Base-by-base conservation (phyloP, 1,140 invertebrate genomes). In the Drosophila fuyamai region DNA sequence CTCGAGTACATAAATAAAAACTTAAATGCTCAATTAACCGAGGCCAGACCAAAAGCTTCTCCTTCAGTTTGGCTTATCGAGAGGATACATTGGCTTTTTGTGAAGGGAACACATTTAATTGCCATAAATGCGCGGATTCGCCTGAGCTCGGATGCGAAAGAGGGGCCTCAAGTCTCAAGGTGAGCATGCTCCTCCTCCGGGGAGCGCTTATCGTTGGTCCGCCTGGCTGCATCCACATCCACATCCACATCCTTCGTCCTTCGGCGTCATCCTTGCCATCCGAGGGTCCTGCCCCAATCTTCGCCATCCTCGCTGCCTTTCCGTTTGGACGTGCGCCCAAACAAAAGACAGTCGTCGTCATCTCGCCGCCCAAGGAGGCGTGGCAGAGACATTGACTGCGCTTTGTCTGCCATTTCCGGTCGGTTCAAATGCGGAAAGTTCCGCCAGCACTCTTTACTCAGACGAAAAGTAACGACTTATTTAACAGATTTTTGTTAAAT, bases 91-190 rank as follows among this genome's bases (percentile, higher is more conserved):
- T 29, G 32, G 18, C 35, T 9, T 9, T 51, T 61, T 65, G 9
- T 35, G 51, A 29, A 13, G 46, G 59, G 67, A 48, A 57, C 43
- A 65, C 70, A 79, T 76, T 68, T 79, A 82, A 82, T 82, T 82
- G 76, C 80, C 70, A 81, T 82, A 82, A 75, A 76, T 82, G 55
- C 58, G 55, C 48, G 46, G 44, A 55, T 56, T 46, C 43, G 54
- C 12, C 41, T 3, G 43, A 44, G 46, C 35, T 47, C 14, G 23
- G 57, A 12, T 56, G 10, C 44, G 44, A 23, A 44, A 35, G 10
- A 48, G 53, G 18, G 35, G 0, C 10, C 43, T 41, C 27, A 36
- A 41, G 16, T 23, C 13, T 47, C 67, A 71, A 71, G 67, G 67
- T 71, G 46, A 55, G 29, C 48, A 8, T 10, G 27, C 46, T n/a